Base-by-base conservation (phyloP, 2,113 vertebrate genomes). In the Panurus biarmicus region DNA sequence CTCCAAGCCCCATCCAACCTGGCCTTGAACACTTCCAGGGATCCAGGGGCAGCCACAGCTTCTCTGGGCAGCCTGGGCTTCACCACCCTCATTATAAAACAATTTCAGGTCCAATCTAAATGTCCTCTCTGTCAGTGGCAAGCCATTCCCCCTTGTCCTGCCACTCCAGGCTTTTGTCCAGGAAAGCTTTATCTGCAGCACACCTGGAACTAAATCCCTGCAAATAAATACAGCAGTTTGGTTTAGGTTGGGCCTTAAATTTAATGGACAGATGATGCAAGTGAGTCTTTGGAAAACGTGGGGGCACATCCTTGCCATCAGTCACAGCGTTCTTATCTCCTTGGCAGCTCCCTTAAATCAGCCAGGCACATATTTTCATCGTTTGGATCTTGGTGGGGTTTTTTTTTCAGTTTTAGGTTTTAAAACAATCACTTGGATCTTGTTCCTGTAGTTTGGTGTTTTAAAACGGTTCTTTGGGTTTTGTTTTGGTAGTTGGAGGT, bases 381-480 rank as follows among this genome's bases (percentile, higher is more conserved):
- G 1, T n/a, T 71, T 56, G 8, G 36, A 76, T 17, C 25, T 79
- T 1, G 10, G 26, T 1, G 10, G 26, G 0, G 11, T 13, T 6
- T 65, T 77, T 82, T 33, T 71, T 57, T 28, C 16, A 24, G 11
- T 22, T 28, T 38, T 12, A 42, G 9, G 3, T 33, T 71, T 51
- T 38, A 31, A 62, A 72, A 12, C 10, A 35, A 25, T 53, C 4
- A 14, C 50, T 79, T 29, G 14, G 9, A 23, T 21, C 36, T 72
- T 2, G 2, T 79, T 62, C 22, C 64, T 40, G 20, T 28, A 51
- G 5, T 14, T 28, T 25, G 24, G 54, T 26, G 4, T 51, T 72
- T 42, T 64, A 21, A 73, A 64, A 22, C 5, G 17, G 33, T 35
- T 51, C 9, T 65, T 74, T 19, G 17, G 14, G 18, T 67, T 31